Percentiles rank a stretch among this genome's conserved stretches.
phyloP scores from a whole-genome alignment of 2,797 vertebrate genomes.

The Cynopterus sphinx region DNA sequence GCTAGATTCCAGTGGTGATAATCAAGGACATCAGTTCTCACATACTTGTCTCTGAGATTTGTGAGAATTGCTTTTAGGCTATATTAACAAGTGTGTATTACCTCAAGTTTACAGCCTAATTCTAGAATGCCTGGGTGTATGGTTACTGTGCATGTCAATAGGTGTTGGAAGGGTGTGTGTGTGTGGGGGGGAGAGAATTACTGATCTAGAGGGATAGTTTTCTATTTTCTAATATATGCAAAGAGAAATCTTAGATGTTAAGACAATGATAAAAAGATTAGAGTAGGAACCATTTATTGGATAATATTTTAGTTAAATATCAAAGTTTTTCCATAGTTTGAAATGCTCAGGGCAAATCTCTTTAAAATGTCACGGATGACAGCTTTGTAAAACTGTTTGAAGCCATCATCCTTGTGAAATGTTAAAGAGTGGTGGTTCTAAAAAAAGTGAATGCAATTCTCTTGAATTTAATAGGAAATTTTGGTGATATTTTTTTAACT shows the following conservation, averaged over 20 bases:
- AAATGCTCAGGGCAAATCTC: conserved; percentile 33
- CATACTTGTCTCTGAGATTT: background rate
- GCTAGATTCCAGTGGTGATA: background rate
- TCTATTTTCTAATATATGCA: background rate
- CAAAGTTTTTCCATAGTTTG: conserved; percentile 66
- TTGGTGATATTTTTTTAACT: conserved; percentile 1
- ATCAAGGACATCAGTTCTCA: background rate
- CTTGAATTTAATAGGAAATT: conserved; percentile 47
- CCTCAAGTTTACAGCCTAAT: background rate
- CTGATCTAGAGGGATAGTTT: background rate
- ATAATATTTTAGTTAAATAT: conserved; percentile 73
- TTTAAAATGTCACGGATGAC: conserved; percentile 74
- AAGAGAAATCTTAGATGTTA: background rate
- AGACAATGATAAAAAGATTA: conserved; percentile 59
- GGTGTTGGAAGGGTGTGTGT: background rate
- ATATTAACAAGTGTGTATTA: background rate
- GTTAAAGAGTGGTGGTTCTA: conserved; percentile 57
- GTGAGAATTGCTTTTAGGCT: background rate
- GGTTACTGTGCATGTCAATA: background rate
- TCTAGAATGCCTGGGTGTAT: background rate
- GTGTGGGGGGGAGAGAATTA: background rate
- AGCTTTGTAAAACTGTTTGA: conserved; percentile 68
- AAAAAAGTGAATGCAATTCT: conserved; percentile 50
- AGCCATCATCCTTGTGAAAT: conserved; percentile 60
- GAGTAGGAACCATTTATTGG: conserved; percentile 6